Conservation (phyloP, 53 echinoderm and acorn worm genomes). For the Temnopleurus reevesii region DNA sequence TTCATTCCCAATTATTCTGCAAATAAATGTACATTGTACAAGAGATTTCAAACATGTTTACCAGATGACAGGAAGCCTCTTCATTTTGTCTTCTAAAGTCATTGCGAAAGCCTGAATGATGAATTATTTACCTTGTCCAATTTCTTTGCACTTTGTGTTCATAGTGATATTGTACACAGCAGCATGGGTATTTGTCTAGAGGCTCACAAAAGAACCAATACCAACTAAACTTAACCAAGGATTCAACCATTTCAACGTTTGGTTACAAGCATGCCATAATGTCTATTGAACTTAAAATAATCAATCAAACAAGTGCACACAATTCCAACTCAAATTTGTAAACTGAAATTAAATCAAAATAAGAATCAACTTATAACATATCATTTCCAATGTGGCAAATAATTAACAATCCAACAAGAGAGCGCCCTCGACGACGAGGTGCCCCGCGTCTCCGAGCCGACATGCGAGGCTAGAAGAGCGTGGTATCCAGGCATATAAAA, state of each 20-base stretch:
- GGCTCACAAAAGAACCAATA: constrained; percentile 17
- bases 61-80: no score
- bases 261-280: constrained; percentile 59
- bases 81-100: no score
- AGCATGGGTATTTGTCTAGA: constrained; percentile 18
- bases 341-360: constrained; percentile 39
- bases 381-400: constrained; percentile 42
- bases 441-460: constrained; percentile 22
- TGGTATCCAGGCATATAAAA: constrained; percentile 27
- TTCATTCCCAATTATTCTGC: no score
- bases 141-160: no score
- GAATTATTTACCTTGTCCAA: no score
- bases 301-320: constrained; percentile 54
- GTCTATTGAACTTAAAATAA: constrained; percentile 46
- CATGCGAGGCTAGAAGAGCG: constrained; percentile 37
- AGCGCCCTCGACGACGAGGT: constrained; percentile 1
- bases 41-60: no score
- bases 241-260: constrained; percentile 40
- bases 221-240: constrained; percentile 1
- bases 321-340: constrained; percentile 47
- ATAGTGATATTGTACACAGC: background rate
- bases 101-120: no score
- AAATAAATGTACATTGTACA: no score
- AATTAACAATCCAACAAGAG: constrained; percentile 39
- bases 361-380: constrained; percentile 15